These are phyloP conservation scores for Chromoteleia sp. DNA, from an alignment of 2,888 invertebrate species.

Conservation along the genomic window DNA sequence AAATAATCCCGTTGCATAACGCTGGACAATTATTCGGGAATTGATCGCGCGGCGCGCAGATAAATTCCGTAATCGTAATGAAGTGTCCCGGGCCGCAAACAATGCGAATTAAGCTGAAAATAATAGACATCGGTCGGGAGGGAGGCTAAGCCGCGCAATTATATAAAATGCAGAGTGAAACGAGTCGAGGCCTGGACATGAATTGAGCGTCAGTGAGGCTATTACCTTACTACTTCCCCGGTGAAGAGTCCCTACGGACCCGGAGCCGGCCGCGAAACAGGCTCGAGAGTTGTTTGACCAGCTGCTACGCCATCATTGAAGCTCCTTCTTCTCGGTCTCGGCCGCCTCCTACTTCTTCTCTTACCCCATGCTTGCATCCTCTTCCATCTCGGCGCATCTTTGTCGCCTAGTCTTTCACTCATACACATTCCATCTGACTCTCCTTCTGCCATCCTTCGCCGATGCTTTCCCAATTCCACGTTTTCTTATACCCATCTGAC, in stretches of 20 bases:
- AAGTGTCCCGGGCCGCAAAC: slow-evolving; percentile 43
- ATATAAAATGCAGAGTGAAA: slow-evolving; percentile 57
- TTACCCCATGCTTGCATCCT: slow-evolving; percentile 63
- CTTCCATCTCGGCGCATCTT: slow-evolving; percentile 59
- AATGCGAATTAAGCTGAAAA: slow-evolving; percentile 46
- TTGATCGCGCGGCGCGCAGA: slow-evolving; percentile 15
- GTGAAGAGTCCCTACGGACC: slow-evolving; percentile 69
- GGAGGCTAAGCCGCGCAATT: slow-evolving; percentile 39
- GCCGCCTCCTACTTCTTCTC: slow-evolving; percentile 67
- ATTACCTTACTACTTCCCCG: slow-evolving; percentile 68
- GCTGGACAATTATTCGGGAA: slow-evolving; percentile 23
- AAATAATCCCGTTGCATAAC: slow-evolving; percentile 45
- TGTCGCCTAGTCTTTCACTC: slow-evolving; percentile 62
- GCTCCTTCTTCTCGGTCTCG: slow-evolving; percentile 69
- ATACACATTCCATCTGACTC: slow-evolving; percentile 68
- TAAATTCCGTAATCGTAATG: slow-evolving; percentile 45
- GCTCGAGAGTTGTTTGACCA: slow-evolving; percentile 76
- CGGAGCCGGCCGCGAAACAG: slow-evolving; percentile 71
- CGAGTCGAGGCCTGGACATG: slow-evolving; percentile 61
- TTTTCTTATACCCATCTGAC: slow-evolving; percentile 68
- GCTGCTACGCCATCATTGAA: slow-evolving; percentile 73
- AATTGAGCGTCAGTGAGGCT: slow-evolving; percentile 57
- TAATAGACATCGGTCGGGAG: slow-evolving; percentile 37
- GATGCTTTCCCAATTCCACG: slow-evolving; percentile 72
- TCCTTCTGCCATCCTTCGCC: slow-evolving; percentile 62